Conservation (phyloP, 2,113 vertebrate genomes). For the Ellobius talpinus region DNA sequence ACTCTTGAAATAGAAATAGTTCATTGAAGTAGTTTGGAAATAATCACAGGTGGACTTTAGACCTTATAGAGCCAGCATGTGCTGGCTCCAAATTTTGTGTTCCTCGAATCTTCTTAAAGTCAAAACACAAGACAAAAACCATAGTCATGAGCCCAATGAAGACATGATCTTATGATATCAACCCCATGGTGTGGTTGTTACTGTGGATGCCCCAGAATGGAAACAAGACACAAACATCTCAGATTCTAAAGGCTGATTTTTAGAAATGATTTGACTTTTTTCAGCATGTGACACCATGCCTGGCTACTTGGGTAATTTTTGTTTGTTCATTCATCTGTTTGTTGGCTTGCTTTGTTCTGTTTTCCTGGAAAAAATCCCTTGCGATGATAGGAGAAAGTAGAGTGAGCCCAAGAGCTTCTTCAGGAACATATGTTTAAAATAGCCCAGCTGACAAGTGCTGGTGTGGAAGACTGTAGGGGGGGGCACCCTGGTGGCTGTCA, state of each 20-base stretch:
- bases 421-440: conserved; percentile 33
- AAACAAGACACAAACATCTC: background rate
- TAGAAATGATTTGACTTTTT: background rate
- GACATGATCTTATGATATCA: no score
- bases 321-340: no score
- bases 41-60: background rate
- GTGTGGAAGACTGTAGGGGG: background rate
- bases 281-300: background rate
- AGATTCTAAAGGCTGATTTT: background rate
- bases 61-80: background rate
- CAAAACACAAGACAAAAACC: background rate
- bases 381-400: background rate
- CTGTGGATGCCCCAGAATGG: background rate
- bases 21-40: background rate
- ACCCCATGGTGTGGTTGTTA: background rate
- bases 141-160: background rate
- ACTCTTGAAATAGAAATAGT: no score
- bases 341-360: background rate
- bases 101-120: conserved; percentile 27
- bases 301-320: background rate
- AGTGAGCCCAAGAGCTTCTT: conserved; percentile 2
- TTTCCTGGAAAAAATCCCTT: conserved; percentile 17
- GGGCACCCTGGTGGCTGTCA: conserved; percentile 47
- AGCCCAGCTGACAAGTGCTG: conserved; percentile 52
- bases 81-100: background rate